Conservation (phyloP, 2,888 invertebrate genomes). For the Cephus nigrinus region DNA sequence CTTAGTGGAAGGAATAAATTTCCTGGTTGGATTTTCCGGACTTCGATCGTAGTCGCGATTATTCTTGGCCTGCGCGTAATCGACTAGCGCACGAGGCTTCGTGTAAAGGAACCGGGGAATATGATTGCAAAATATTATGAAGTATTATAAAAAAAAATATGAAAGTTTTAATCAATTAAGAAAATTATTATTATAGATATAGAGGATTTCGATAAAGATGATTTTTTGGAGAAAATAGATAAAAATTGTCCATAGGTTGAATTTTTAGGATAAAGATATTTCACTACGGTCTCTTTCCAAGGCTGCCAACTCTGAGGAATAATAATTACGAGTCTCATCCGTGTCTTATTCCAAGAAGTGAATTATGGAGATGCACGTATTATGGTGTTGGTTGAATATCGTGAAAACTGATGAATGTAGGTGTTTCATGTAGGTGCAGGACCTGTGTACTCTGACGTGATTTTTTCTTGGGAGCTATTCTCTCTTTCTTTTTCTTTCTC, state of each 20-base stretch:
- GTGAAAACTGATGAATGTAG: neutral
- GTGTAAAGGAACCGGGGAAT: neutral
- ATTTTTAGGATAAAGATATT: neutral
- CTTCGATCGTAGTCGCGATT: neutral
- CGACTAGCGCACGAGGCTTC: neutral
- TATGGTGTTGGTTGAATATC: neutral
- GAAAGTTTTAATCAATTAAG: neutral
- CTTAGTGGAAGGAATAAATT: neutral
- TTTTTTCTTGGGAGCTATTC: neutral
- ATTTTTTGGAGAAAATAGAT: neutral
- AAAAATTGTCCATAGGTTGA: neutral
- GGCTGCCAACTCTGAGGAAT: constrained; percentile 27
- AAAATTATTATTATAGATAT: neutral
- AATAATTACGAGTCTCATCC: constrained; percentile 34
- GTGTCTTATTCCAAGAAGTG: constrained; percentile 42
- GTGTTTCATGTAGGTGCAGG: neutral
- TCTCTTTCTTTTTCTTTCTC: constrained; percentile 8
- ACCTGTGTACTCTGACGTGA: neutral
- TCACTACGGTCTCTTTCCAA: constrained; percentile 20
- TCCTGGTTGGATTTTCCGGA: neutral
- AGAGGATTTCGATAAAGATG: neutral
- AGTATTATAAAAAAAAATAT: neutral
- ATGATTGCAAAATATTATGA: neutral
- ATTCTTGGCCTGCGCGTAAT: neutral
- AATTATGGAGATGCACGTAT: constrained; percentile 40